These are phyloP conservation scores for Anoura caudifer DNA, from an alignment of 2,113 vertebrate species.

Conservation along the genomic window DNA sequence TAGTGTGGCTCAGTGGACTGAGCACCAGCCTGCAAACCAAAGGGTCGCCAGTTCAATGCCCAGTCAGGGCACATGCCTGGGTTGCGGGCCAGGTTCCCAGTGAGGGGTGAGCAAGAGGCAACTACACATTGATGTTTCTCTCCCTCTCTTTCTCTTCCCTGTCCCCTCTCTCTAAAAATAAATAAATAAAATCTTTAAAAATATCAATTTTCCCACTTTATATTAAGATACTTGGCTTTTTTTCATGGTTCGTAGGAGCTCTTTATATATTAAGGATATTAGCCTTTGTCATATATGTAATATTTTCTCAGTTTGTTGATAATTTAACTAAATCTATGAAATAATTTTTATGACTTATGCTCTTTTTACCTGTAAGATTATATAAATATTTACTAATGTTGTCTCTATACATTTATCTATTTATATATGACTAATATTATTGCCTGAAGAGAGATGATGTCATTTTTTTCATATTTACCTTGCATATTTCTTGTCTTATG, in stretches of 20 bases:
- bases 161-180: background rate
- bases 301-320: constrained; percentile 29
- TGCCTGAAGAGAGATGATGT: background rate
- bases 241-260: background rate
- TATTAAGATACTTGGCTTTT: background rate
- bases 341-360: background rate
- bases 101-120: too few species aligned
- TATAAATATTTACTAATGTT: background rate
- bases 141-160: too few species aligned
- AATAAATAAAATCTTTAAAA: background rate
- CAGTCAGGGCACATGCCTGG: too few species aligned
- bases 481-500: background rate
- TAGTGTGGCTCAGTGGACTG: too few species aligned
- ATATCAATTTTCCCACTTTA: background rate
- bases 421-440: background rate
- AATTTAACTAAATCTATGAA: background rate
- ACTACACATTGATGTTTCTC: too few species aligned
- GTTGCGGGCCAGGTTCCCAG: too few species aligned
- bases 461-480: background rate
- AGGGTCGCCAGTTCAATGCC: too few species aligned
- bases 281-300: background rate
- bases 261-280: background rate
- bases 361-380: background rate
- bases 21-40: too few species aligned
- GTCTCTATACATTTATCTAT: background rate